Evolutionary conservation across 1,140 invertebrate species (phyloP).

Genomic region (Drosophila funebris): DNA sequence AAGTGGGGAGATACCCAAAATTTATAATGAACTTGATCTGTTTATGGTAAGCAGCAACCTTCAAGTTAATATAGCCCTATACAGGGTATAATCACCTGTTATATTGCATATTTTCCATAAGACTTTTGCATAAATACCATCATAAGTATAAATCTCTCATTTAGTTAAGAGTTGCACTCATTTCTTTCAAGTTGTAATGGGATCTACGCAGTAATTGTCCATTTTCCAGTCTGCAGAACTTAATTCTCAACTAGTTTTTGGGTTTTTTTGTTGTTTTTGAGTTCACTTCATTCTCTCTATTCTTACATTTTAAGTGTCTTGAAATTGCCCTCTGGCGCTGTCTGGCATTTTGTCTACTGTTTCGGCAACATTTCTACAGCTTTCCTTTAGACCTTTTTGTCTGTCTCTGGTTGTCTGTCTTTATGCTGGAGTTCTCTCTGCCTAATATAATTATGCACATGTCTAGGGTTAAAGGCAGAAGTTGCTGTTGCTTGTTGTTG

Average conservation of each 20-base stretch:
- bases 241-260: too few species aligned
- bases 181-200: conserved; percentile 20
- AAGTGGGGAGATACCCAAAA: too few species aligned
- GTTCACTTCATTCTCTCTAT: background rate
- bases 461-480: conserved; percentile 48
- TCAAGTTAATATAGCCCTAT: too few species aligned
- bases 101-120: background rate
- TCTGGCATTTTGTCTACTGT: conserved; percentile 60
- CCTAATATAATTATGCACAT: conserved; percentile 75
- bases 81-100: background rate
- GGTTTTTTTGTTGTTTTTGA: conserved; percentile 1
- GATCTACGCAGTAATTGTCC: conserved; percentile 55
- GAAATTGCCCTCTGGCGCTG: conserved; percentile 46
- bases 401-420: conserved; percentile 1
- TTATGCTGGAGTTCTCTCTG: background rate
- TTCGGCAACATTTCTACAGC: conserved; percentile 52
- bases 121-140: background rate
- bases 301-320: conserved; percentile 26
- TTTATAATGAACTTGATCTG: too few species aligned
- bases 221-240: conserved; percentile 72
- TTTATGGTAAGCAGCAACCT: too few species aligned
- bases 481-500: conserved; percentile 19
- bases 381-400: conserved; percentile 48
- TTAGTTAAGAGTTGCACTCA: background rate
- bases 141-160: too few species aligned